Conservation (phyloP, 92 coral and sea anemone species). For the Porites rus region DNA sequence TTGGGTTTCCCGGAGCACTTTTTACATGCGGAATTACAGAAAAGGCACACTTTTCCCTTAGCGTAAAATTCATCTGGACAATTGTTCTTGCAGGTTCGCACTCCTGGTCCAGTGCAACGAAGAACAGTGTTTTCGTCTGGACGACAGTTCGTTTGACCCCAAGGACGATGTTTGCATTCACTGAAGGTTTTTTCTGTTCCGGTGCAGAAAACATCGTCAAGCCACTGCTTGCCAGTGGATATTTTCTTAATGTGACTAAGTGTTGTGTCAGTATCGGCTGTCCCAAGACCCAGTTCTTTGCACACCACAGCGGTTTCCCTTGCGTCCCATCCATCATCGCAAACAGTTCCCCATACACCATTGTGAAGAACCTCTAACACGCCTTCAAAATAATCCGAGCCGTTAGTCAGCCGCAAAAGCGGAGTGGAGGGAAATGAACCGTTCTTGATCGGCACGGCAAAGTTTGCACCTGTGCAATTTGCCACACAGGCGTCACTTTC, state of each 20-base stretch:
- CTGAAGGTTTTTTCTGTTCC: constrained; percentile 64
- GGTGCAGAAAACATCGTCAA: constrained; percentile 85
- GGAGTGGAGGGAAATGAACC: constrained; percentile 4
- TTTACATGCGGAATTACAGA: constrained; percentile 64
- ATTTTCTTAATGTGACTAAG: constrained; percentile 50
- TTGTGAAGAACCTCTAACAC: constrained; percentile 58
- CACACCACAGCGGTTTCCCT: constrained; percentile 68
- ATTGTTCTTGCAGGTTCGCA: constrained; percentile 54
- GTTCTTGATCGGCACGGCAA: constrained; percentile 64
- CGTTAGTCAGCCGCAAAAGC: constrained; percentile 76
- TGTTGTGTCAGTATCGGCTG: constrained; percentile 23
- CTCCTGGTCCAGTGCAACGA: constrained; percentile 88
- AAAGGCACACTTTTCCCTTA: constrained; percentile 52
- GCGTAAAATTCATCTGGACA: constrained; percentile 70
- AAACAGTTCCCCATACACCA: constrained; percentile 75
- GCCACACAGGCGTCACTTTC: constrained; percentile 47
- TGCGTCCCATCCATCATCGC: constrained; percentile 68
- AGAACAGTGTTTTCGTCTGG: constrained; percentile 81
- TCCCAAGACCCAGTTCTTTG: constrained; percentile 49
- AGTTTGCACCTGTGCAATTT: constrained; percentile 65
- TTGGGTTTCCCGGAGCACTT: constrained; percentile 53
- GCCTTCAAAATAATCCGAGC: constrained; percentile 70
- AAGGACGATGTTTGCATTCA: constrained; percentile 75
- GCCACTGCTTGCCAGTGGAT: constrained; percentile 77
- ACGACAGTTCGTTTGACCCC: constrained; percentile 87